A percentile compares a stretch with the other conserved stretches of the same genome.
phyloP scores from a whole-genome alignment of 2,113 vertebrate species.

The Glaucidium brasilianum region DNA sequence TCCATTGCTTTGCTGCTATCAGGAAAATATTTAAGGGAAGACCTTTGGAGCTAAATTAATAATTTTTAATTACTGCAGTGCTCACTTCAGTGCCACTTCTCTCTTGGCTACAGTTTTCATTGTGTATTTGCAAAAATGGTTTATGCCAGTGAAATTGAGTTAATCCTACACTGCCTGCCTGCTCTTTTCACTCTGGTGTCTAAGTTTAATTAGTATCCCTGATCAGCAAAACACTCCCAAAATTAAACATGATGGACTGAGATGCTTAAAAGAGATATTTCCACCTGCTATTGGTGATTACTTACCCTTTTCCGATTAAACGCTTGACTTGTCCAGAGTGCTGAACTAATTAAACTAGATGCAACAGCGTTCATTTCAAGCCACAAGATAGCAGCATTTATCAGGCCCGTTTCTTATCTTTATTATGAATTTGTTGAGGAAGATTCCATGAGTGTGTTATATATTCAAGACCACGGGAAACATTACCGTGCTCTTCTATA shows the following conservation, averaged over 20 bases:
- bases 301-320: conserved; percentile 13
- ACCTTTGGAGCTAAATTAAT: background rate
- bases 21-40: background rate
- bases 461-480: background rate
- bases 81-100: background rate
- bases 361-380: background rate
- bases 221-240: too few relatives aligned
- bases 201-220: too few relatives aligned
- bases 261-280: background rate
- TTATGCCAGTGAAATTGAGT: background rate
- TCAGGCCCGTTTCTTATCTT: background rate
- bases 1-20: rapidly evolving
- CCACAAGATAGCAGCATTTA: background rate
- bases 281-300: background rate
- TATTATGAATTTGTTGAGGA: background rate
- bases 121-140: background rate
- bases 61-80: background rate
- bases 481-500: background rate
- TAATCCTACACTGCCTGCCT: background rate
- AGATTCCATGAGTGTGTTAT: background rate
- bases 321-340: background rate
- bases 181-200: too few relatives aligned
- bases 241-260: background rate
- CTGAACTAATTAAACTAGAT: conserved; percentile 8
- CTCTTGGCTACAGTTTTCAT: background rate